Percentiles rank a stretch among this genome's conserved stretches.
Evolutionary conservation across 1,140 invertebrate genomes (phyloP).

Genomic region (Parapsyche elsis): DNA sequence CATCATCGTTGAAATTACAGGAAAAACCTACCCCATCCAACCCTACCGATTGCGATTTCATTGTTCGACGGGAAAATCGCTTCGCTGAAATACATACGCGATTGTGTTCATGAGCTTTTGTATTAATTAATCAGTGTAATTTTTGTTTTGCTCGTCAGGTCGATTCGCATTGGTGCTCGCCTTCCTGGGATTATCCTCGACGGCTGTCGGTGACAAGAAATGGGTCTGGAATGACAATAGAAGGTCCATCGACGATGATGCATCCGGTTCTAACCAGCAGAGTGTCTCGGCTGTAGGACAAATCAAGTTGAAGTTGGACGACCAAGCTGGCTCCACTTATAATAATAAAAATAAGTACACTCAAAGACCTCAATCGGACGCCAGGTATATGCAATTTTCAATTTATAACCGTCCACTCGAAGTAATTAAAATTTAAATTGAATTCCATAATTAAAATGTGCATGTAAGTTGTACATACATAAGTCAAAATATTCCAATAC

Average conservation of each 20-base stretch:
- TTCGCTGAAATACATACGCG: background rate
- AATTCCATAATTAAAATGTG: too few species aligned
- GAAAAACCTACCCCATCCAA: background rate
- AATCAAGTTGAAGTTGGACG: slow-evolving; percentile 51
- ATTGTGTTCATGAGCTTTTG: slow-evolving; percentile 13
- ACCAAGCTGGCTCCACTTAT: slow-evolving; percentile 40
- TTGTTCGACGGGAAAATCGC: background rate
- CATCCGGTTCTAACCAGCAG: slow-evolving; percentile 6
- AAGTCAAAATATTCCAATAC: too few species aligned
- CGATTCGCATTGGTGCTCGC: background rate
- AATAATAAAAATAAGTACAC: slow-evolving; percentile 51
- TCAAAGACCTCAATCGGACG: slow-evolving; percentile 34
- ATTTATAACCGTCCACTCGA: background rate
- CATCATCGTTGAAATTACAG: slow-evolving; percentile 21
- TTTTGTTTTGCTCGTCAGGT: background rate
- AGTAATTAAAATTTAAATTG: too few species aligned
- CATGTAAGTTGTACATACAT: too few species aligned
- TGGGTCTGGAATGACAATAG: slow-evolving; percentile 53
- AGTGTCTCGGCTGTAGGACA: slow-evolving; percentile 16
- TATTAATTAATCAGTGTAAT: background rate
- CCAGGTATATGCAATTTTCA: slow-evolving; percentile 30
- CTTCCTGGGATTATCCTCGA: background rate
- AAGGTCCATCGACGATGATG: slow-evolving; percentile 42
- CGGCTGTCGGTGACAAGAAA: slow-evolving; percentile 43
- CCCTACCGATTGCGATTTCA: background rate